A percentile compares a stretch with the other conserved stretches of the same genome.
phyloP scores from a whole-genome alignment of 2,888 invertebrate species.

The Chironomus riparius region DNA sequence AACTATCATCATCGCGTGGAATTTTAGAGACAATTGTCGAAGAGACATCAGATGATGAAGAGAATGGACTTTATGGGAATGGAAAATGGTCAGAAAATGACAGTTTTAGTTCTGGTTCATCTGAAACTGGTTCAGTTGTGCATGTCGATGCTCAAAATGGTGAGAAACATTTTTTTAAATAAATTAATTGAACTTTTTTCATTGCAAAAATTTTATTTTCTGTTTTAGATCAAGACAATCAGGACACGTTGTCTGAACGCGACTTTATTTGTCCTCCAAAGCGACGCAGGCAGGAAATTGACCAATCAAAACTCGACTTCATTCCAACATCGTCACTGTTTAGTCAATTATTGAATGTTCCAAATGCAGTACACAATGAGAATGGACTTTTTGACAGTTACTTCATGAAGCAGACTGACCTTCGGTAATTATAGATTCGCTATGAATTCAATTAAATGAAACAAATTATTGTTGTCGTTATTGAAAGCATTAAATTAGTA shows the following conservation, averaged over 20 bases:
- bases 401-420: conserved; percentile 21
- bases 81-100: conserved; percentile 27
- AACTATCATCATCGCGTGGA: conserved; percentile 39
- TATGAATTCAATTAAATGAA: not conserved
- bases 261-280: conserved; percentile 68
- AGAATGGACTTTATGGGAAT: conserved; percentile 34
- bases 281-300: conserved; percentile 54
- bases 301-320: conserved; percentile 21
- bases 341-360: not conserved
- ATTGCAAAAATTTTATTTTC: too few species aligned
- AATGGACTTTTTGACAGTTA: conserved; percentile 18
- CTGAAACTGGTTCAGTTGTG: conserved; percentile 76
- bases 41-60: conserved; percentile 73
- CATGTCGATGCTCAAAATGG: conserved; percentile 50
- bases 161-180: conserved; percentile 29
- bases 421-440: conserved; percentile 8
- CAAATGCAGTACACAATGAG: not conserved
- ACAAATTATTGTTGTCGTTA: too few species aligned
- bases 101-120: conserved; percentile 43
- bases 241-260: conserved; percentile 52
- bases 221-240: conserved; percentile 31
- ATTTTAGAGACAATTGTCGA: conserved; percentile 76
- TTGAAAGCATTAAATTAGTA: too few species aligned
- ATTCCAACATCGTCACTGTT: conserved; percentile 15
- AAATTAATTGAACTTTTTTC: not conserved